Evolutionary conservation across 2,888 invertebrate genomes (phyloP).

Genomic region (Diloba caeruleocephala): DNA sequence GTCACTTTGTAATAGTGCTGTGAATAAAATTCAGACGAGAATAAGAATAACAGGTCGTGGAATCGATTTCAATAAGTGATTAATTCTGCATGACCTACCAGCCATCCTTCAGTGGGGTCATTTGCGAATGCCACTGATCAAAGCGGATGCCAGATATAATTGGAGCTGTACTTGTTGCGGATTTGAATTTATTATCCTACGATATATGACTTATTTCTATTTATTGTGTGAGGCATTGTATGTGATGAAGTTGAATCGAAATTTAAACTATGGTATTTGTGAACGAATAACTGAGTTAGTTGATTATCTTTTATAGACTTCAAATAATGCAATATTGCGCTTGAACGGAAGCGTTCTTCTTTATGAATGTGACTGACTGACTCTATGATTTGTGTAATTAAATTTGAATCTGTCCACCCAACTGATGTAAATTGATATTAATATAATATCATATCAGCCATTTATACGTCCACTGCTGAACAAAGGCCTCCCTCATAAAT

Average conservation of each 20-base stretch:
- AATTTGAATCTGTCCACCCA: too few relatives aligned
- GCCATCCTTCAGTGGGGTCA: conserved; percentile 59
- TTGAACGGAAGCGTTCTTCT: too few relatives aligned
- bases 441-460: too few relatives aligned
- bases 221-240: conserved; percentile 38
- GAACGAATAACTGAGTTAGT: conserved; percentile 35
- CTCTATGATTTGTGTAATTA: too few relatives aligned
- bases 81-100: conserved; percentile 76
- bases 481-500: too few relatives aligned
- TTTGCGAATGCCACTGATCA: conserved; percentile 67
- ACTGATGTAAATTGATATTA: too few relatives aligned
- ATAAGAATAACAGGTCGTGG: conserved; percentile 47
- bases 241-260: conserved; percentile 26
- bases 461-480: too few relatives aligned
- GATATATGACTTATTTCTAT: conserved; percentile 54
- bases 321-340: neutral
- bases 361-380: too few relatives aligned
- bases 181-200: conserved; percentile 57
- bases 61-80: conserved; percentile 84
- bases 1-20: conserved; percentile 63
- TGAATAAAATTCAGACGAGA: conserved; percentile 59
- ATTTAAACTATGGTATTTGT: conserved; percentile 19
- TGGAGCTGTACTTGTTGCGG: conserved; percentile 44
- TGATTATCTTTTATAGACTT: conserved; percentile 15
- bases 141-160: conserved; percentile 52